Evolutionary conservation across 2,797 vertebrate genomes (phyloP).

Genomic region (Enteromius radiatus): DNA sequence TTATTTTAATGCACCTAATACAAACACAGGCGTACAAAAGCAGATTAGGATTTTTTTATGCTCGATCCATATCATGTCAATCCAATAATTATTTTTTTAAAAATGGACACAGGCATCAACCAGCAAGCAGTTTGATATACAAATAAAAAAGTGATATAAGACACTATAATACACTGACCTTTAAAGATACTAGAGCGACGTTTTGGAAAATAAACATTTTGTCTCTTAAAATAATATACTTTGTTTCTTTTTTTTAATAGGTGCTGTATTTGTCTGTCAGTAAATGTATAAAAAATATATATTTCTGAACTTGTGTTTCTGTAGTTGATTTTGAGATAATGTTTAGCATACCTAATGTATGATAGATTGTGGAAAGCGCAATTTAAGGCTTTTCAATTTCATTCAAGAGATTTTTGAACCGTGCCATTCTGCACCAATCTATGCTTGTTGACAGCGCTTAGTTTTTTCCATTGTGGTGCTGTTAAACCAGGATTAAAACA

Average conservation of each 20-base stretch:
- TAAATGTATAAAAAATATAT: constrained; percentile 8
- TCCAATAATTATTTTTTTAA: constrained; percentile 13
- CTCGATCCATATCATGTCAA: constrained; percentile 11
- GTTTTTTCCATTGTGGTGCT: neutral
- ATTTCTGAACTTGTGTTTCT: neutral
- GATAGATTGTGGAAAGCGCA: neutral
- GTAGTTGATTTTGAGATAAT: neutral
- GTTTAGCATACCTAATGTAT: neutral
- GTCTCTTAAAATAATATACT: neutral
- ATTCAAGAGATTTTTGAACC: neutral
- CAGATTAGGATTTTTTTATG: constrained; percentile 42
- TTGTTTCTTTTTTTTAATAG: neutral
- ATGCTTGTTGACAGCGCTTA: neutral
- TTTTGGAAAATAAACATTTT: neutral
- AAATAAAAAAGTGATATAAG: neutral
- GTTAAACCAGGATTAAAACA: constrained; percentile 17
- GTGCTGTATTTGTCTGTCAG: neutral
- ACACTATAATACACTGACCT: neutral
- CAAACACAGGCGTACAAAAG: constrained; percentile 33
- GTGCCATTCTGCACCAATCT: neutral
- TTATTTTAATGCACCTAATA: constrained; percentile 47
- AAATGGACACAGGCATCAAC: constrained; percentile 3
- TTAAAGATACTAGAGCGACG: neutral
- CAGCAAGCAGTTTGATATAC: neutral
- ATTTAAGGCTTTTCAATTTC: neutral